Base-by-base conservation (phyloP, 2,888 invertebrate species). In the Agriotes lineatus region DNA sequence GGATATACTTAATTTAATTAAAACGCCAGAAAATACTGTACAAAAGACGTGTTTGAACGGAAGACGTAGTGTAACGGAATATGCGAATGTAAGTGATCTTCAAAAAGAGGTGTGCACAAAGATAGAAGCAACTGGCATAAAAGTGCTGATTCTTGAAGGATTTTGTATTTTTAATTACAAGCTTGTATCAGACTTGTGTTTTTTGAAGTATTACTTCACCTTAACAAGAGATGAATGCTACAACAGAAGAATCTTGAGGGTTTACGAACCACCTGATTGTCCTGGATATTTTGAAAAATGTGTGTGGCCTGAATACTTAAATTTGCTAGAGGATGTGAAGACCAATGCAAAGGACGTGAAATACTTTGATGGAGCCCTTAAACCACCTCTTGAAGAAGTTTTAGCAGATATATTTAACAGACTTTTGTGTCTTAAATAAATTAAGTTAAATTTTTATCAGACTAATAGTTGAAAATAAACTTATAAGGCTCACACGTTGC, bases 251-350 rank as follows among this genome's bases (percentile, higher is more conserved):
- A 80, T 81, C 30, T 76, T 77, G 18, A 85, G 94, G 33, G 82
- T 86, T n/a, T 97, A 97, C 82, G 90, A 92, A 59, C 97, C 97
- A 16, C 93, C 96, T 0, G 96, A 97, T 85, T 86, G 92, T 1
- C 90, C 90, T 0, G 95, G 95, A 0, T 97, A 97, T 86, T 96
- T 96, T 85, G 95, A 96, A 45, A 84, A 85, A 73, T 90, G 93
- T 80, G 95, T 93, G n/a, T 97, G 97, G 96, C 96, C 96, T n/a
- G 90, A 91, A 79, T 94, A 96, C 81, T 78, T 89, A 65, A 85
- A 84, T 75, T 88, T 91, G 76, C 82, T 87, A 37, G 75, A 82
- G 18, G 87, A 88, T 76, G 81, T 87, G 22, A 66, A 76, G 54
- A 70, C 70, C 25, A 75, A 83, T 60, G 77, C 82, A 0, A 59